A percentile compares a stretch with the other conserved stretches of the same genome.
Conservation (phyloP, 1,140 invertebrate species). For the Cherax quadricarinatus region DNA sequence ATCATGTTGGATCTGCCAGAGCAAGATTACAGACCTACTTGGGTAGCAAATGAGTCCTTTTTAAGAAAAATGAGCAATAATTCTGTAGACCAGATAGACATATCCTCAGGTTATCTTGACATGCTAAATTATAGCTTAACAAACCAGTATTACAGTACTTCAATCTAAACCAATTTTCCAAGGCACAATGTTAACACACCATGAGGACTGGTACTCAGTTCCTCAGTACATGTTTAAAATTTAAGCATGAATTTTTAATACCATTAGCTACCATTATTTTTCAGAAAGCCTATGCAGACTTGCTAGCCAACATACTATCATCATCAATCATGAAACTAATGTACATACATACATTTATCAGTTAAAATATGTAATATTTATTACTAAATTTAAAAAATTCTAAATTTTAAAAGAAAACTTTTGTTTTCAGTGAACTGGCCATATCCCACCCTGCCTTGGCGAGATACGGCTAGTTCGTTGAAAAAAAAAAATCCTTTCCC, state of each 20-base stretch:
- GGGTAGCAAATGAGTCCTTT: background rate
- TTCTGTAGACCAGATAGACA: background rate
- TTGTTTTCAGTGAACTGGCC: no score
- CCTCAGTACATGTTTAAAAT: background rate
- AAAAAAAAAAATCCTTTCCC: no score
- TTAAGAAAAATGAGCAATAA: background rate
- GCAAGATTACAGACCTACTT: background rate
- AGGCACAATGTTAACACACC: background rate
- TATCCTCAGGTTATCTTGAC: background rate
- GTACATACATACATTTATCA: no score
- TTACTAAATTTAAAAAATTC: no score
- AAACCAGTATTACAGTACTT: background rate
- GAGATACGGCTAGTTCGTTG: no score
- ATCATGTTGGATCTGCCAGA: background rate
- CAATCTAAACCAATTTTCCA: background rate
- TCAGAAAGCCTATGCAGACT: background rate
- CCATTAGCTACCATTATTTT: background rate
- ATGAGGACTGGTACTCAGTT: background rate
- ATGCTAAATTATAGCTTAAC: background rate
- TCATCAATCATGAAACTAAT: background rate
- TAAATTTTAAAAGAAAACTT: no score
- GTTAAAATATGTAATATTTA: no score
- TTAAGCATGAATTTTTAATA: background rate
- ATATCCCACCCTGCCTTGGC: no score
- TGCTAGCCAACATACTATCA: background rate